Evolutionary conservation across 1,140 invertebrate species (phyloP).

Genomic region (Drosophila pruinosa): DNA sequence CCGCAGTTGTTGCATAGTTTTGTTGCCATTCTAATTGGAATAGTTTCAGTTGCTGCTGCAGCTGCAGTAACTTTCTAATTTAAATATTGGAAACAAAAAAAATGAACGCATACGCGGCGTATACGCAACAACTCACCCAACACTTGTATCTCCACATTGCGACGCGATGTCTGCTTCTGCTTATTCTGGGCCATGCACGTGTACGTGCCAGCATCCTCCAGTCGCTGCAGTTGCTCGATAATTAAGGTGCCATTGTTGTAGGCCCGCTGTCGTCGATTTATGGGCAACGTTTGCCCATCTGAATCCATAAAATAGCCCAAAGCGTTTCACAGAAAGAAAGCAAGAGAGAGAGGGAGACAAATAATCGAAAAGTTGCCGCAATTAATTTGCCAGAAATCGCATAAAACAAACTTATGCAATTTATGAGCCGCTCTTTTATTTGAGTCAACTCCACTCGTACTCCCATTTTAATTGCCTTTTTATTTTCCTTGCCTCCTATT

Average conservation of each 20-base stretch:
- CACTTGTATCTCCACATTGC: constrained; percentile 93
- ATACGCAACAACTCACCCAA: constrained; percentile 85
- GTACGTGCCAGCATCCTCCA: constrained; percentile 92
- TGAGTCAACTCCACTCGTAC: neutral
- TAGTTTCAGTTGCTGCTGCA: constrained; percentile 55
- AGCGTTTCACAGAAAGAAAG: too few relatives aligned
- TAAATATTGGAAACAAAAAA: constrained; percentile 57
- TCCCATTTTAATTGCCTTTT: neutral
- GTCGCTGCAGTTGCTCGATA: constrained; percentile 90
- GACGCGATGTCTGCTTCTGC: constrained; percentile 90
- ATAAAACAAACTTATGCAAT: constrained; percentile 66
- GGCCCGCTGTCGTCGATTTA: constrained; percentile 93
- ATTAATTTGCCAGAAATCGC: constrained; percentile 62
- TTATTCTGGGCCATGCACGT: constrained; percentile 94
- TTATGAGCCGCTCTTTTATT: constrained; percentile 41
- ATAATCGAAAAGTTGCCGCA: constrained; percentile 43
- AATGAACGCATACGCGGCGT: constrained; percentile 5
- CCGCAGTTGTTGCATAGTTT: constrained; percentile 67
- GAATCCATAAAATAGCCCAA: neutral
- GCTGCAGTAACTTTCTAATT: constrained; percentile 53
- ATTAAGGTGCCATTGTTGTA: constrained; percentile 93
- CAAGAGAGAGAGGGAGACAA: neutral
- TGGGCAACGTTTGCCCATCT: constrained; percentile 92
- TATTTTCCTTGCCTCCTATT: neutral
- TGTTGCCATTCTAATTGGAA: constrained; percentile 75